phyloP scores from a whole-genome alignment of 2,113 vertebrate genomes.

The Microcebus murinus region DNA sequence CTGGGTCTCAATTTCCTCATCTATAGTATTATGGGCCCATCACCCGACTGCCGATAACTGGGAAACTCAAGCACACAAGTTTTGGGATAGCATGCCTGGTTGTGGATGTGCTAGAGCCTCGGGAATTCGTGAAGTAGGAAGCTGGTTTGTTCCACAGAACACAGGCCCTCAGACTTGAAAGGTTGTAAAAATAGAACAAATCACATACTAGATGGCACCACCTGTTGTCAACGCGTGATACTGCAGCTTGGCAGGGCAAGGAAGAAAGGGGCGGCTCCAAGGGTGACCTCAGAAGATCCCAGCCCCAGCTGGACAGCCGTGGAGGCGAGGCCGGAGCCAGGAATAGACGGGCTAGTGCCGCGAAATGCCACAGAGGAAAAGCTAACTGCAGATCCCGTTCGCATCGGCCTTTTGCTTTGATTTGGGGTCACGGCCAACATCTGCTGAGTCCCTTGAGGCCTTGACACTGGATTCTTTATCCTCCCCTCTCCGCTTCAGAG shows the following conservation, averaged over 20 bases:
- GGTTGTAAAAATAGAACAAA: constrained; percentile 23
- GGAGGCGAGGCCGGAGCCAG: not conserved
- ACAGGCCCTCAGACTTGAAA: not conserved
- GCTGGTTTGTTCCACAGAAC: not conserved
- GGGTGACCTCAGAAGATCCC: not conserved
- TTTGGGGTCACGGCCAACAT: not conserved
- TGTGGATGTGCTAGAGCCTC: not conserved
- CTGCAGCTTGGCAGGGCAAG: not conserved
- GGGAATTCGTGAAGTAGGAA: not conserved
- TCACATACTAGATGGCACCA: constrained; percentile 70
- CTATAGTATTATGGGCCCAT: constrained; percentile 42
- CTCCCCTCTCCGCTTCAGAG: not conserved
- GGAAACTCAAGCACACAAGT: not conserved
- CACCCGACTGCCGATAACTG: not conserved
- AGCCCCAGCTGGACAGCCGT: fast-evolving
- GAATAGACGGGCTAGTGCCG: not conserved
- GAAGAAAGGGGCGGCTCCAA: fast-evolving
- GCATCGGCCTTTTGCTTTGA: fast-evolving
- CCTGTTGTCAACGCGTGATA: constrained; percentile 63
- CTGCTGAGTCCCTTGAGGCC: not conserved
- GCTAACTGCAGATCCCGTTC: not conserved
- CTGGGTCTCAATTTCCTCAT: not conserved
- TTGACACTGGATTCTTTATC: not conserved
- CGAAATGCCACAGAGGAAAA: fast-evolving
- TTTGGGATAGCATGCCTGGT: not conserved